Evolutionary conservation across 2,797 vertebrate species (phyloP).

Genomic region (Meda fulgida): DNA sequence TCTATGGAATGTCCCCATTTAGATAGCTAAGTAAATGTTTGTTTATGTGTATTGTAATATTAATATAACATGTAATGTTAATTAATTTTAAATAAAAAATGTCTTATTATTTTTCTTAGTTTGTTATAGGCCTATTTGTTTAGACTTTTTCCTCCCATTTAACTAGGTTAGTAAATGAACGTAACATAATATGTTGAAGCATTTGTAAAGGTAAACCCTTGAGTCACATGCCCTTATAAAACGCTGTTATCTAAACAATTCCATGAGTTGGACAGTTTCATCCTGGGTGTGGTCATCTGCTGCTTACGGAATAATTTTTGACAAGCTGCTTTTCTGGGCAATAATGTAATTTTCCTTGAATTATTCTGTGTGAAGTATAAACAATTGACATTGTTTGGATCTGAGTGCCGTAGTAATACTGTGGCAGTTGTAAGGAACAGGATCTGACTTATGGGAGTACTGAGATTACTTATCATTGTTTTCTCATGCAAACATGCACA

Average conservation of each 20-base stretch:
- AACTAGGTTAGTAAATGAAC: background rate
- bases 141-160: background rate
- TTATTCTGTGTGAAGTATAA: slow-evolving; percentile 4
- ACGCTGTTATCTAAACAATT: slow-evolving; percentile 78
- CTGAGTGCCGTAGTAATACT: background rate
- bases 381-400: slow-evolving; percentile 25
- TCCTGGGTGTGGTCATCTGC: slow-evolving; percentile 50
- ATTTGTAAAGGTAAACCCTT: slow-evolving; percentile 9
- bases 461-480: slow-evolving; percentile 14
- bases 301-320: background rate
- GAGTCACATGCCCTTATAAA: slow-evolving; percentile 43
- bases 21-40: background rate
- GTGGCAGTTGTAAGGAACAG: slow-evolving; percentile 10
- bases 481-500: slow-evolving; percentile 23
- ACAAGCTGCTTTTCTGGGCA: background rate
- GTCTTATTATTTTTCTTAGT: background rate
- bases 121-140: background rate
- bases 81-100: background rate
- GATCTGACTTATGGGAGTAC: slow-evolving; percentile 60
- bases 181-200: background rate
- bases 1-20: too few species aligned
- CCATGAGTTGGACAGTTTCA: slow-evolving; percentile 54
- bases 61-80: background rate
- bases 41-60: background rate
- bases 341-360: background rate